phyloP scores from a whole-genome alignment of 92 coral and sea anemone species.

The Bergia sp. region DNA sequence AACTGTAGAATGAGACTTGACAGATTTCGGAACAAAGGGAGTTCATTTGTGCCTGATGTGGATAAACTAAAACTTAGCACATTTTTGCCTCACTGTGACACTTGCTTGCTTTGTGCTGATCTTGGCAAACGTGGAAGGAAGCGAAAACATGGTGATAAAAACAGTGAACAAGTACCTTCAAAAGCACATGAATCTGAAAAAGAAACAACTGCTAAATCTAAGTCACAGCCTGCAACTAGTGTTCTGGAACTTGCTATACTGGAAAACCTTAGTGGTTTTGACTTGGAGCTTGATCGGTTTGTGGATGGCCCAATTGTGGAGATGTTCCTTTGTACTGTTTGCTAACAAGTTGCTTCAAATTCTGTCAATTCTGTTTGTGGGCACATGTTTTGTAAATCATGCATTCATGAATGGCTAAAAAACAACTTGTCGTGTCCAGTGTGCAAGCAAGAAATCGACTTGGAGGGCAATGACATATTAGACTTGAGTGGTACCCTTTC shows the following conservation, averaged over 20 bases:
- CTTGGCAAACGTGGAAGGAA: too few relatives aligned
- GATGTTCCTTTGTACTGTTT: not conserved
- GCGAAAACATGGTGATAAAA: too few relatives aligned
- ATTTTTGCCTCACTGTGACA: too few relatives aligned
- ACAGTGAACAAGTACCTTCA: too few relatives aligned
- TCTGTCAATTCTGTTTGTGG: not conserved
- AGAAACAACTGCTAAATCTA: too few relatives aligned
- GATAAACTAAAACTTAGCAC: too few relatives aligned
- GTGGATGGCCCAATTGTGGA: not conserved
- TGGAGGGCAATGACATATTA: not conserved
- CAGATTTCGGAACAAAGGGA: too few relatives aligned
- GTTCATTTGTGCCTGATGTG: too few relatives aligned
- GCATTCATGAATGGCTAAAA: not conserved
- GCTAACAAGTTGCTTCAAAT: not conserved
- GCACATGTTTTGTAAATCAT: not conserved
- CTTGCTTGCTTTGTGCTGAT: too few relatives aligned
- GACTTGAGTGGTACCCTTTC: not conserved
- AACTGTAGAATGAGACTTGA: too few relatives aligned
- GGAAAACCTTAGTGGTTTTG: not conserved
- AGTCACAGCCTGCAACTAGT: too few relatives aligned
- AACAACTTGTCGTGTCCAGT: not conserved
- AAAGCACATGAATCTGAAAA: too few relatives aligned
- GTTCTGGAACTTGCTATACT: not conserved
- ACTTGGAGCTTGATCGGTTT: not conserved
- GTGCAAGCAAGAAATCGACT: not conserved